A percentile compares a stretch with the other conserved stretches of the same genome.
These are phyloP conservation scores for Myotis vivesi DNA, from an alignment of 2,797 vertebrate genomes.

Conservation along the genomic window DNA sequence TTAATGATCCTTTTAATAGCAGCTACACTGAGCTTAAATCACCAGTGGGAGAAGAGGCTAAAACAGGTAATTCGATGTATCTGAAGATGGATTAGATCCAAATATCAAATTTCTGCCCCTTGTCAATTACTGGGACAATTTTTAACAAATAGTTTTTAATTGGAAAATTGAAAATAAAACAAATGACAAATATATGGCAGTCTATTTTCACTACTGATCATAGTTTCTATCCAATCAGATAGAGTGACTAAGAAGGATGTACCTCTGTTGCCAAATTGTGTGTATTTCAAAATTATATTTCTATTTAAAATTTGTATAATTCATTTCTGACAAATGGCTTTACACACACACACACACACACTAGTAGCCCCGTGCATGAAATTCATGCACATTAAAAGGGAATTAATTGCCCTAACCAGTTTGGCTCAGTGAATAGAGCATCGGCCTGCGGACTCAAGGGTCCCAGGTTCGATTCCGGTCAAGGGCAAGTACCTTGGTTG, in stretches of 20 bases:
- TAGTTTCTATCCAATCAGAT: background rate
- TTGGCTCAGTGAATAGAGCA: no score
- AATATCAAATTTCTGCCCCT: background rate
- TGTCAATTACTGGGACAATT: constrained; percentile 1
- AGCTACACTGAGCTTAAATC: background rate
- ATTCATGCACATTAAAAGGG: no score
- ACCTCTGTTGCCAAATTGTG: background rate
- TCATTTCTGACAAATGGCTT: constrained; percentile 2
- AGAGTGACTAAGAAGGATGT: background rate
- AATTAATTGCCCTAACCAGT: no score
- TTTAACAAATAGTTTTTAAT: constrained; percentile 3
- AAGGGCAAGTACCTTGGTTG: no score
- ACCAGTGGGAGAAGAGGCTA: background rate
- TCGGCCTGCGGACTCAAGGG: no score
- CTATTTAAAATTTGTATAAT: background rate
- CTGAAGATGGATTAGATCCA: background rate
- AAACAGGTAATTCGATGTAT: background rate
- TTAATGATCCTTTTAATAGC: background rate
- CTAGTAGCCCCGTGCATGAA: no score
- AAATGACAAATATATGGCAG: constrained; percentile 5
- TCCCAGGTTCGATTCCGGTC: no score
- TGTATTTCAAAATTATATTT: constrained; percentile 11
- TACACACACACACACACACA: background rate
- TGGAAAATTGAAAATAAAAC: background rate
- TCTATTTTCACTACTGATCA: background rate